Evolutionary conservation across 2,888 invertebrate species (phyloP), one percentile per base, ranked within the genome.

Genomic region (Eupeodes luniger): DNA sequence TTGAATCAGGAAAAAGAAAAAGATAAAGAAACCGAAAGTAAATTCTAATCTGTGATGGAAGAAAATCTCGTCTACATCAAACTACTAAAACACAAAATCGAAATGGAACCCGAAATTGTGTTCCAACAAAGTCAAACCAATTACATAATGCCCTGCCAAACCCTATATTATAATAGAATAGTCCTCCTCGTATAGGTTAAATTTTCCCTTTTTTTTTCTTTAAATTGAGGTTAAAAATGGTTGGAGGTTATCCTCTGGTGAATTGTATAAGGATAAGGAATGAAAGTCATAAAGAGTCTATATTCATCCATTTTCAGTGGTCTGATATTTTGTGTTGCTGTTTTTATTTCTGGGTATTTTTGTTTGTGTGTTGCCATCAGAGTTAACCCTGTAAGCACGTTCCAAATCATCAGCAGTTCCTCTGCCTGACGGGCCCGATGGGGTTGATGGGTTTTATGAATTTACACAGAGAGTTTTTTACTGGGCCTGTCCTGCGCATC

Each of bases 341-440:
- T 72, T 69, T 69, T 5, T 51, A 12, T 44, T 72, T 12, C 11
- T 64, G 19, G 57, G 57, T 14, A n/a, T 34, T 59, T 40, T 70
- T 16, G 53, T 55, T 12, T 19, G 36, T 51, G 34, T 51, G 55
- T 6, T 70, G n/a, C 12, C 16, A 5, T 40, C 40, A 70, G 70
- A 19, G 40, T 70, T 55, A 55, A 55, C 49, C 70, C 57, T 57
- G 70, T 70, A 40, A 70, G 75, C 75, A 75, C 62, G 75, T 76
- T 76, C 51, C 40, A 62, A 62, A 76, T 64, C 51, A 74, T 81
- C 81, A 74, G 66, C 59, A 74, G 49, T 59, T 74, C 81, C 80
- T 64, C 40, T 40, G 40, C 40, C 40, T 40, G 40, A 40, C 6
- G 40, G 40, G 69, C 55, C 16, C 12, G 40, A 69, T 55, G 40